Conservation (phyloP, 2,113 vertebrate species). For the Cebus imitator region DNA sequence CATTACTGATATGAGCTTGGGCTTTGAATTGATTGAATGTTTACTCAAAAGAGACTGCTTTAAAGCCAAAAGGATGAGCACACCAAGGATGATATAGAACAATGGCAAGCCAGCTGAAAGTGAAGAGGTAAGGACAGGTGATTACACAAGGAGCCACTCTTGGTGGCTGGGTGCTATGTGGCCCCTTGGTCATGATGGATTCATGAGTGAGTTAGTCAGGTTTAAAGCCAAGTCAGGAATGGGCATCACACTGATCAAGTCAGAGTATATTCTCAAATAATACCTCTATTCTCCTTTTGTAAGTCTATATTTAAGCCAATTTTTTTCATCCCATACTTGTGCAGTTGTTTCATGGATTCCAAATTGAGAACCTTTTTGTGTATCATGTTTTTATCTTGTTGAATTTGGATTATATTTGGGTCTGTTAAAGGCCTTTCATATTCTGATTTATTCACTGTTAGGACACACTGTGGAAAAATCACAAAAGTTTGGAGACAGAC, state of each 20-base stretch:
- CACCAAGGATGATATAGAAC: background rate
- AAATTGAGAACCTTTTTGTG: background rate
- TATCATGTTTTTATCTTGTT: background rate
- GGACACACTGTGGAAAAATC: background rate
- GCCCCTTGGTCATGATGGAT: background rate
- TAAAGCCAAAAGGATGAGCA: background rate
- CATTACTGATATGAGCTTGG: background rate
- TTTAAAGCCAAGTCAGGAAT: background rate
- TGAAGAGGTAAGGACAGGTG: background rate
- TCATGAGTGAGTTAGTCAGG: background rate
- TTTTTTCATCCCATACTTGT: background rate
- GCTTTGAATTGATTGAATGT: background rate
- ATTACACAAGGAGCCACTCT: background rate
- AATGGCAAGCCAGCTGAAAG: background rate
- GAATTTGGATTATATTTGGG: background rate
- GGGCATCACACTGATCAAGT: background rate
- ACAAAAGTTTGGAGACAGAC: background rate
- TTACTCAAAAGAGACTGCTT: background rate
- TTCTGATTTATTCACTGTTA: background rate
- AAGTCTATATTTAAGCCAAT: background rate
- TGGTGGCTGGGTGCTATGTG: background rate
- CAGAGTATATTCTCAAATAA: background rate
- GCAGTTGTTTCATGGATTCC: background rate
- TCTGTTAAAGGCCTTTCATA: background rate
- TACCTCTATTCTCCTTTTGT: background rate